Conservation (phyloP, 1,140 invertebrate genomes). For the Brachionus paranguensis region DNA sequence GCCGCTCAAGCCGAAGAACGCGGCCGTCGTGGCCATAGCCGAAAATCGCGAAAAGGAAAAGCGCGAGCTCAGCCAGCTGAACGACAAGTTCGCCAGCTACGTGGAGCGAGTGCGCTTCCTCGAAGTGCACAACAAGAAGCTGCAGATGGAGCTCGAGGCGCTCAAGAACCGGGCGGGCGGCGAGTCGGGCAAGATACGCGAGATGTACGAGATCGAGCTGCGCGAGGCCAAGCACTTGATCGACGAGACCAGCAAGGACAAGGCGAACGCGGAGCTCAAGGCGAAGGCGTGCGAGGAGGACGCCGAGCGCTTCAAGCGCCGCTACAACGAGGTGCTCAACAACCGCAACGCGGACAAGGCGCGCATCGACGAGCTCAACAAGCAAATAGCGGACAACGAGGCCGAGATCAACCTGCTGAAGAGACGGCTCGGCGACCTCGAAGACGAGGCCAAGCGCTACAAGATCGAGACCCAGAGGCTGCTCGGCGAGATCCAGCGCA, state of each 20-base stretch:
- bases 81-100: constrained; percentile 58
- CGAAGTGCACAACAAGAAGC: constrained; percentile 58
- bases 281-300: constrained; percentile 39
- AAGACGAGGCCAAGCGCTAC: constrained; percentile 56
- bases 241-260: constrained; percentile 43
- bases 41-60: constrained; percentile 49
- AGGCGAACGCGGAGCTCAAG: constrained; percentile 40
- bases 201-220: constrained; percentile 51
- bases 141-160: constrained; percentile 56
- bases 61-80: constrained; percentile 58
- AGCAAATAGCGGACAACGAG: constrained; percentile 58
- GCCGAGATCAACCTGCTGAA: constrained; percentile 58
- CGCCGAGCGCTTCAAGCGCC: constrained; percentile 6
- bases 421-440: constrained; percentile 55
- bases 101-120: constrained; percentile 59
- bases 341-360: constrained; percentile 55
- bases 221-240: constrained; percentile 42
- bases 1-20: constrained; percentile 33
- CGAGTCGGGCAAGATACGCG: constrained; percentile 51
- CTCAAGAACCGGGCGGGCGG: constrained; percentile 56
- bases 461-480: constrained; percentile 54
- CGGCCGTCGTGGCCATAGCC: constrained; percentile 32
- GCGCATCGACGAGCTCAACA: constrained; percentile 55
- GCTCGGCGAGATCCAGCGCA: constrained; percentile 56
- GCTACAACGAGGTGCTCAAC: constrained; percentile 54